Base-by-base conservation (phyloP, 2,888 invertebrate genomes). In the Tipula confusa region DNA sequence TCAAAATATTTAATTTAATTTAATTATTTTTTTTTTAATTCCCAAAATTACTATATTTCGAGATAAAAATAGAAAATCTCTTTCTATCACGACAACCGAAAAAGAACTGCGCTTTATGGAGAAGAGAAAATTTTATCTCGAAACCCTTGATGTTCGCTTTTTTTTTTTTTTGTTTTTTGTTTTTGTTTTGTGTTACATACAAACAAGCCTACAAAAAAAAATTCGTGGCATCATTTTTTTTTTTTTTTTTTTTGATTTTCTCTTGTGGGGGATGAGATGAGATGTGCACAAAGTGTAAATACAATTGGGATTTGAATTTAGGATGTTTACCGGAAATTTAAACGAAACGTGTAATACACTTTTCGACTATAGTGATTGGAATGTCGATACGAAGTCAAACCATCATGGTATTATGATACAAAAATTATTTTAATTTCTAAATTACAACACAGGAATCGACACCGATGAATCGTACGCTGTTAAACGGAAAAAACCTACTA, bases 11-110 rank as follows among this genome's bases (percentile, higher is more conserved):
- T 80, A 80, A 29, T 29, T 80, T 15, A 80, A 29, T 29, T 80
- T 15, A 64, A 64, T 80, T 80, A 29, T 31, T 80, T 80, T 80
- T 29, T 31, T 29, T 31, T 29, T 29, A 80, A 80, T 31, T 29
- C n/a, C n/a, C 29, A 29, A 29, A 80, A 29, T 80, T 80, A 29
- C 80, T 15, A 29, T 79, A 29, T 79, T 80, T 80, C 80, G 29
- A 80, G 31, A 29, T 80, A 80, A 80, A 80, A 80, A 29, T 31
- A 80, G 29, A 80, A 80, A 80, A 80, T 80, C 15, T 80, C 82
- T 82, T 82, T 82, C 82, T 82, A 33, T 33, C 82, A 82, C 36
- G 82, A 82, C 33, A 82, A 82, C 82, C 82, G 82, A 82, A 82
- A 82, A 82, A 82, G 82, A 33, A 82, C 82, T 82, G 82, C 82